Evolutionary conservation across 2,888 invertebrate species (phyloP), one percentile per base, ranked within the genome.

Genomic region (Cylloceria caligata): DNA sequence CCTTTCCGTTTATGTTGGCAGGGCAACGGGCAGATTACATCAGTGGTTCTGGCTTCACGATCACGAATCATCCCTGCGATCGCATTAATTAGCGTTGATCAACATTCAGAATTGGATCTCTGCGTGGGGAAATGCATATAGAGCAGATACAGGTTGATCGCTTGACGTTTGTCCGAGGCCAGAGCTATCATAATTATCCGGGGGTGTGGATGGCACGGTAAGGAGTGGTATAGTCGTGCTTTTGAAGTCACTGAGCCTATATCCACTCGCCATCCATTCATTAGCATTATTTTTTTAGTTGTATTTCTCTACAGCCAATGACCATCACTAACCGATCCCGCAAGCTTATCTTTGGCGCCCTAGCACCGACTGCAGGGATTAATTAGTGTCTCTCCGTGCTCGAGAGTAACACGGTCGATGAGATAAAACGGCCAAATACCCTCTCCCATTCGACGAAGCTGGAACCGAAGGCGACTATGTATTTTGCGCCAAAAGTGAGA

Each of bases 11-110:
- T 11, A 11, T 39, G 62, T 36, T 34, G 30, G 19, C 42, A 16
- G 24, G 60, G n/a, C 71, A 57, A 21, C 60, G n/a, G 16, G 34
- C 30, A 39, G 71, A 72, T 72, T 60, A 71, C 21, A n/a, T 3
- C 13, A 13, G 16, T 57, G 52, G 52, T 16, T 13, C 55, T 11
- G 16, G 36, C 62, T 62, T 62, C 62, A 42, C 39, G 13, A 42
- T 62, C 62, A 0, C 21, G 62, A 55, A 52, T 71, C 16, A 81
- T 76, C 77, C 74, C 72, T 65, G 21, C 39, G 60, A 79, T 69
- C 72, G 81, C 75, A 83, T 83, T 85, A 85, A 85, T 85, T 85
- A 83, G 76, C 83, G 82, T 82, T 84, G 73, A 84, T 82, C 81
- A 81, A 57, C 57, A n/a, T 45, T 42, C 19, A 34, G 42, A 60